A percentile compares a stretch with the other conserved stretches of the same genome.
These are phyloP conservation scores for Acrossocheilus fasciatus DNA, from an alignment of 2,797 vertebrate species.

Conservation along the genomic window DNA sequence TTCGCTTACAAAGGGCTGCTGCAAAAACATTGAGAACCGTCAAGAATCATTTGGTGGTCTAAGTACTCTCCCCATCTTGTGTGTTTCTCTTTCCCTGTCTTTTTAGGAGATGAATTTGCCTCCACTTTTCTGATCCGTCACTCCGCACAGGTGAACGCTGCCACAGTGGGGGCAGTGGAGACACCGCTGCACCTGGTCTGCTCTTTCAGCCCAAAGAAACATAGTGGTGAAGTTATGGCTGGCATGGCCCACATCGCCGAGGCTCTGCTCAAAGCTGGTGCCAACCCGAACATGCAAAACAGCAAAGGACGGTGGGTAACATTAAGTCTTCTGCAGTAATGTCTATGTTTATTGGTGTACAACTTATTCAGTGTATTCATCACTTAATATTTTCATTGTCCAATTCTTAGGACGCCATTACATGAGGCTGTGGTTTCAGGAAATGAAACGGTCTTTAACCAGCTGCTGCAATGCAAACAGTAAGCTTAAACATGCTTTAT, in stretches of 20 bases:
- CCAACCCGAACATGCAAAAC: conserved; percentile 98
- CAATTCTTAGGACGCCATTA: conserved; percentile 85
- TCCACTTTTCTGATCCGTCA: conserved; percentile 95
- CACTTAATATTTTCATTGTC: neutral
- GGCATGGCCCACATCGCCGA: conserved; percentile 93
- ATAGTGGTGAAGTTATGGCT: conserved; percentile 85
- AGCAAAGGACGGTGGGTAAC: conserved; percentile 88
- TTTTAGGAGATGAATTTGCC: conserved; percentile 91
- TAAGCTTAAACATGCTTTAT: conserved; percentile 75
- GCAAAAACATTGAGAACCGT: neutral
- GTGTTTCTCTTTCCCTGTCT: neutral
- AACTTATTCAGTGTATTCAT: neutral
- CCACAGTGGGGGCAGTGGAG: conserved; percentile 91
- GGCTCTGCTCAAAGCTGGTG: conserved; percentile 90
- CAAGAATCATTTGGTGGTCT: neutral
- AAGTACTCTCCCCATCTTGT: neutral
- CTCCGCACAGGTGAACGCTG: conserved; percentile 91
- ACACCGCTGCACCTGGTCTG: conserved; percentile 95
- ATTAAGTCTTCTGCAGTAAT: neutral
- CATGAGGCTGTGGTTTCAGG: conserved; percentile 91
- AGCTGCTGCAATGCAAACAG: conserved; percentile 97
- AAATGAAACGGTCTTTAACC: conserved; percentile 94
- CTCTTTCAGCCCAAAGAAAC: conserved; percentile 91
- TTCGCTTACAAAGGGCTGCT: neutral
- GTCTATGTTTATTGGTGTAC: neutral